A percentile compares a stretch with the other conserved stretches of the same genome.
Conservation (phyloP, 2,888 invertebrate genomes). For the Piscicola geometra region DNA sequence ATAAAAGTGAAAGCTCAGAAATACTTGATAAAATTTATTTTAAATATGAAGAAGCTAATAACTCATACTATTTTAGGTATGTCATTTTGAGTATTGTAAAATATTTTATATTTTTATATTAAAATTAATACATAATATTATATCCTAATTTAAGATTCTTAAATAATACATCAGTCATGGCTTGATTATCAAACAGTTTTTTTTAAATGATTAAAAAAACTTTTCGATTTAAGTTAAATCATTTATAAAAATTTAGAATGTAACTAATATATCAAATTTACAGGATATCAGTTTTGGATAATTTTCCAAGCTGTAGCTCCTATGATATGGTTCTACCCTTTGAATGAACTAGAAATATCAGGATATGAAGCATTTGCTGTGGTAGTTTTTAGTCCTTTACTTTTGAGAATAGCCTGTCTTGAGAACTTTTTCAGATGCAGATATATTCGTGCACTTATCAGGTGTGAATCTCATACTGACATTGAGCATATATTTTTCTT, state of each 20-base stretch:
- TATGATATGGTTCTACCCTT: conserved; percentile 57
- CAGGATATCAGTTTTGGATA: conserved; percentile 56
- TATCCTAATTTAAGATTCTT: too few relatives aligned
- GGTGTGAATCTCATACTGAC: too few relatives aligned
- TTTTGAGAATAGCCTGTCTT: conserved; percentile 38
- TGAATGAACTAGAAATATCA: conserved; percentile 56
- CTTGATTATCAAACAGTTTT: too few relatives aligned
- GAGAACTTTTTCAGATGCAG: conserved; percentile 12
- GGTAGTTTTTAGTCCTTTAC: conserved; percentile 50
- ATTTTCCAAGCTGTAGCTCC: conserved; percentile 54
- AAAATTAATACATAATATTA: too few relatives aligned
- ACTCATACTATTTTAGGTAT: conserved; percentile 16
- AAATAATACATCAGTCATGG: too few relatives aligned
- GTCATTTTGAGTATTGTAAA: too few relatives aligned
- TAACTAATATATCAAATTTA: conserved; percentile 37
- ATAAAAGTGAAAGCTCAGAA: too few relatives aligned
- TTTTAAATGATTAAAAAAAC: too few relatives aligned
- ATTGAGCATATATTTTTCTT: too few relatives aligned
- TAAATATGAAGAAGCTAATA: conserved; percentile 14
- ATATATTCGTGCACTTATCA: conserved; percentile 39
- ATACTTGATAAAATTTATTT: background rate
- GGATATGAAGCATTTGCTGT: conserved; percentile 55
- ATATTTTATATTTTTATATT: too few relatives aligned
- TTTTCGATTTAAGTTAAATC: background rate
- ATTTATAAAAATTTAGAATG: background rate